Evolutionary conservation across 2,888 invertebrate species (phyloP).

Genomic region (Andrena dorsata): DNA sequence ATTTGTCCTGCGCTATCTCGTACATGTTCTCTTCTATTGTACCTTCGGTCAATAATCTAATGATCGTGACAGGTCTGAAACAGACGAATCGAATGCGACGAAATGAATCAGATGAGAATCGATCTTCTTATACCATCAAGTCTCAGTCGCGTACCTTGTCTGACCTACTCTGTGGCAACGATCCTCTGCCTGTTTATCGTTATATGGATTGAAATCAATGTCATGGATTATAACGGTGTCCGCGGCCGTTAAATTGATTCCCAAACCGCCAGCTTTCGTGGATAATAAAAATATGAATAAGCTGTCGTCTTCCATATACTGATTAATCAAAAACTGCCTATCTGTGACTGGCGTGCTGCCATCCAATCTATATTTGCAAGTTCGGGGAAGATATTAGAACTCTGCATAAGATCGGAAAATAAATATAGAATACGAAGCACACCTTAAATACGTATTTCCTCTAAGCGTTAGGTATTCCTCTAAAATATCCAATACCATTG

Average conservation of each 20-base stretch:
- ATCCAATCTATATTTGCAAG: constrained; percentile 88
- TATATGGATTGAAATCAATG: constrained; percentile 99
- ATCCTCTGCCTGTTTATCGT: constrained; percentile 99
- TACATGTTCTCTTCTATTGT: constrained; percentile 98
- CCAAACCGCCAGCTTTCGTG: constrained; percentile 97
- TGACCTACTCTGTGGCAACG: constrained; percentile 90
- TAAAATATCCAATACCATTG: constrained; percentile 96
- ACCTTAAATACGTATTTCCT: constrained; percentile 89
- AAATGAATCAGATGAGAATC: background rate
- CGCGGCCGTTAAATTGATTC: constrained; percentile 97
- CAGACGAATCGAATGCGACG: constrained; percentile 29
- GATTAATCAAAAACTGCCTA: constrained; percentile 95
- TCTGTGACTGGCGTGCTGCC: constrained; percentile 95
- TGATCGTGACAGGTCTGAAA: constrained; percentile 93
- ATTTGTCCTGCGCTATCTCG: constrained; percentile 95
- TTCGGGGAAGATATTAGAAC: background rate
- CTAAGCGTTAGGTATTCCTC: constrained; percentile 94
- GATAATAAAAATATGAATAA: constrained; percentile 97
- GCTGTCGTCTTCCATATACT: constrained; percentile 91
- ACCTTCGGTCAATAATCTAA: constrained; percentile 93
- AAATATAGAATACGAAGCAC: constrained; percentile 14
- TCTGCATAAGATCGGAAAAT: background rate
- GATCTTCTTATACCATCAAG: background rate
- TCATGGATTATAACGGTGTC: constrained; percentile 98
- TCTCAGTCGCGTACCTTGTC: constrained; percentile 83